These are phyloP conservation scores for Caenorhabditis macrosperma DNA, from an alignment of 2,888 invertebrate genomes.

Conservation along the genomic window DNA sequence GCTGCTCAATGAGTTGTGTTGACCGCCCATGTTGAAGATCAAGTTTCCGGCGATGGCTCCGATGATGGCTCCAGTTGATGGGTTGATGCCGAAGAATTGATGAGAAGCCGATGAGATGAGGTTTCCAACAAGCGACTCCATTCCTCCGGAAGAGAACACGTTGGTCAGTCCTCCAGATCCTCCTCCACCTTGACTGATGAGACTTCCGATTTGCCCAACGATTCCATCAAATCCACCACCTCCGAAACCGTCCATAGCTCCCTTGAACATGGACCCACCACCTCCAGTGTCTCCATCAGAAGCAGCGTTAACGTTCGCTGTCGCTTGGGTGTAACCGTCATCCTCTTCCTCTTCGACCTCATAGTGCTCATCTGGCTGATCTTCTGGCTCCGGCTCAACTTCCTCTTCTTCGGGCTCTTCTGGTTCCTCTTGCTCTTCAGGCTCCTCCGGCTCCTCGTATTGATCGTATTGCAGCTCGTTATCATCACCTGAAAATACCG, in stretches of 20 bases:
- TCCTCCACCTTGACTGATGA: slow-evolving; percentile 67
- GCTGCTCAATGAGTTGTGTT: slow-evolving; percentile 75
- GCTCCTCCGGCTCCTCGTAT: background rate
- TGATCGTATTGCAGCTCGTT: background rate
- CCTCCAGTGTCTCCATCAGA: slow-evolving; percentile 36
- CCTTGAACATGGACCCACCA: slow-evolving; percentile 42
- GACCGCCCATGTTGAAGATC: slow-evolving; percentile 77
- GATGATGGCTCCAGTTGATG: slow-evolving; percentile 72
- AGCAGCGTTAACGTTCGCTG: slow-evolving; percentile 4
- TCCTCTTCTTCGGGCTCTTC: slow-evolving; percentile 29
- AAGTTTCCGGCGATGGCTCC: slow-evolving; percentile 79
- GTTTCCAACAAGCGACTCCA: slow-evolving; percentile 67
- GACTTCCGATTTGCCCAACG: slow-evolving; percentile 67
- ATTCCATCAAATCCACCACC: slow-evolving; percentile 68
- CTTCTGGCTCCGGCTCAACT: slow-evolving; percentile 17
- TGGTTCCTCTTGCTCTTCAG: background rate
- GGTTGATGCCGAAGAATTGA: slow-evolving; percentile 72
- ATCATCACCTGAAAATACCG: background rate
- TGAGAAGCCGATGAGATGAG: slow-evolving; percentile 71
- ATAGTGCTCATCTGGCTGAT: slow-evolving; percentile 25
- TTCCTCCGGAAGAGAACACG: slow-evolving; percentile 68
- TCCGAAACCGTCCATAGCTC: slow-evolving; percentile 67
- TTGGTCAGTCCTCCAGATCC: slow-evolving; percentile 65
- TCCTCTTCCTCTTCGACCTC: slow-evolving; percentile 49
- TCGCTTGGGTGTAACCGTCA: slow-evolving; percentile 33